A percentile compares a stretch with the other conserved stretches of the same genome.
Evolutionary conservation across 2,888 invertebrate species (phyloP).

Genomic region (Papilio demoleus): DNA sequence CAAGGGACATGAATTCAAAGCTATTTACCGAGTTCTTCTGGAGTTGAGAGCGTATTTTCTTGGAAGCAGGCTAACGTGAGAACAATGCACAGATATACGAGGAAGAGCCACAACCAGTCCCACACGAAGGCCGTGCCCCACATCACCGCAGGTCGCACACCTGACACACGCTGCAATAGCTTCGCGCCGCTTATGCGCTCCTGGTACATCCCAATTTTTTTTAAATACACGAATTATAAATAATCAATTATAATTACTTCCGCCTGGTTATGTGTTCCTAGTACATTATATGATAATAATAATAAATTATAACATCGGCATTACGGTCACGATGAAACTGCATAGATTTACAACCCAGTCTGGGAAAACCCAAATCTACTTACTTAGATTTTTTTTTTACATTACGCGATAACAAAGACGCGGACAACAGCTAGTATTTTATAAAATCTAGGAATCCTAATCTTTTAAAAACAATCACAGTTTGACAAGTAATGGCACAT

Average conservation of each 20-base stretch:
- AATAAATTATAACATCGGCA: too few species aligned
- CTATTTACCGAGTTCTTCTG: constrained; percentile 78
- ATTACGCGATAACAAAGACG: too few species aligned
- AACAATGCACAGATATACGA: constrained; percentile 84
- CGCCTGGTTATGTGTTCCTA: neutral
- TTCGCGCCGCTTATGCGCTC: constrained; percentile 88
- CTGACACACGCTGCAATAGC: constrained; percentile 88
- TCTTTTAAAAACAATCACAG: too few species aligned
- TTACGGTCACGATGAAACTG: too few species aligned
- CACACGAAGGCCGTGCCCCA: constrained; percentile 88
- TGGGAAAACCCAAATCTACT: too few species aligned
- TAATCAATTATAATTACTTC: neutral
- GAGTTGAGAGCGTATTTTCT: constrained; percentile 84
- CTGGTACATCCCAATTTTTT: constrained; percentile 63
- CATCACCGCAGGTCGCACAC: constrained; percentile 86
- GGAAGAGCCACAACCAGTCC: constrained; percentile 86
- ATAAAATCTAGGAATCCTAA: too few species aligned
- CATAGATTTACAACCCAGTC: too few species aligned
- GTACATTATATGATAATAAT: neutral
- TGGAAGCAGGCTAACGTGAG: constrained; percentile 86
- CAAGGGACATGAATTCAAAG: too few species aligned
- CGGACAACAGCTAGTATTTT: too few species aligned
- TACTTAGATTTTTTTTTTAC: too few species aligned
- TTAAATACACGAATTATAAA: neutral
- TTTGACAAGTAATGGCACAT: too few species aligned